A percentile compares a stretch with the other conserved stretches of the same genome.
Evolutionary conservation across 2,888 invertebrate genomes (phyloP).

Genomic region (Watsonalla cultraria): DNA sequence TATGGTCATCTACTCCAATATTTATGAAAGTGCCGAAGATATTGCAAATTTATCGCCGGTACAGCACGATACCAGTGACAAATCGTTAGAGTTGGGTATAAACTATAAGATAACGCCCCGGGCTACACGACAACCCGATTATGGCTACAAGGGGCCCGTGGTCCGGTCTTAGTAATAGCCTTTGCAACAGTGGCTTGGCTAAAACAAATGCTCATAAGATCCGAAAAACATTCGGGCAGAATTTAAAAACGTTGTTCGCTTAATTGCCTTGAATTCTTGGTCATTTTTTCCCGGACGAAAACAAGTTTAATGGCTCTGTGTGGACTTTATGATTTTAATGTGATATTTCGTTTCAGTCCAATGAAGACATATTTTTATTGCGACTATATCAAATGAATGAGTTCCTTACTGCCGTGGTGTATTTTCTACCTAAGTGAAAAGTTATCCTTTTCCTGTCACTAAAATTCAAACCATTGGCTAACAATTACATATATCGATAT

Average conservation of each 20-base stretch:
- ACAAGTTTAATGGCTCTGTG: background rate
- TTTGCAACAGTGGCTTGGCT: background rate
- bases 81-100: constrained; percentile 48
- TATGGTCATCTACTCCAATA: background rate
- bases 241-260: background rate
- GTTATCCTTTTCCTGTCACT: no score
- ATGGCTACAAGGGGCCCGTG: constrained; percentile 33
- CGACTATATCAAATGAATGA: no score
- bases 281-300: background rate
- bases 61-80: constrained; percentile 47
- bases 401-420: no score
- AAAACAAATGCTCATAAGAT: background rate
- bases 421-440: no score
- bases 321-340: background rate
- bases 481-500: no score
- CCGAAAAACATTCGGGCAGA: background rate
- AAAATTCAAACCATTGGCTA: no score
- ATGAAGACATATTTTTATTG: no score
- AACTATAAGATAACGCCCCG: constrained; percentile 52
- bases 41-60: constrained; percentile 20
- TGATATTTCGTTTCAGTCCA: no score
- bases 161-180: background rate
- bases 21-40: constrained; percentile 9
- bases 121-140: constrained; percentile 59
- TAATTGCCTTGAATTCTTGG: background rate